Conservation (phyloP, 2,888 invertebrate genomes). For the Hydroisotoma schaefferi region DNA sequence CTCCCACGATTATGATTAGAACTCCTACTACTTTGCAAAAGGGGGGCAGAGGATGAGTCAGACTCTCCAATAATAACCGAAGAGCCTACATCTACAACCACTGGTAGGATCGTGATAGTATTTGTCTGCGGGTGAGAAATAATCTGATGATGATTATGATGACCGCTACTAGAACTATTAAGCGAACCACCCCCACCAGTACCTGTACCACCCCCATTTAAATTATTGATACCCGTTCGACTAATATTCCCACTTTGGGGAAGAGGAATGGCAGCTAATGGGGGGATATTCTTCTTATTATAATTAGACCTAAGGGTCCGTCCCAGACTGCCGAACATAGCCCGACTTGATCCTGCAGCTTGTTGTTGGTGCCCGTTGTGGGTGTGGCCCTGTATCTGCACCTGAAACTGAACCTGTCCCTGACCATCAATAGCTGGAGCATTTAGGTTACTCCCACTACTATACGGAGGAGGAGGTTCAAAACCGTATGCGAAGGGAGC, state of each 20-base stretch:
- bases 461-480: slow-evolving; percentile 13
- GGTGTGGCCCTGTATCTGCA: neutral
- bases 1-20: too few species aligned
- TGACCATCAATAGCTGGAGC: neutral
- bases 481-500: slow-evolving; percentile 5
- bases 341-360: neutral
- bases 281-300: neutral
- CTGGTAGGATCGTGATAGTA: too few species aligned
- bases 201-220: neutral
- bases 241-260: too few species aligned
- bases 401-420: neutral
- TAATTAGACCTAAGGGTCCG: neutral
- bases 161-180: too few species aligned
- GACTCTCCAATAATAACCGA: too few species aligned
- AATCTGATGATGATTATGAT: too few species aligned
- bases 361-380: neutral
- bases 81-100: too few species aligned
- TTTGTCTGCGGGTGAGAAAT: too few species aligned
- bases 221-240: neutral
- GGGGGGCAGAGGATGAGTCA: neutral
- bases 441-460: slow-evolving; percentile 3
- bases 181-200: neutral
- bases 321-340: neutral
- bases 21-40: neutral
- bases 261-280: too few species aligned